These are phyloP conservation scores for Platycercus adscitus DNA, from an alignment of 2,113 vertebrate genomes.

Conservation along the genomic window DNA sequence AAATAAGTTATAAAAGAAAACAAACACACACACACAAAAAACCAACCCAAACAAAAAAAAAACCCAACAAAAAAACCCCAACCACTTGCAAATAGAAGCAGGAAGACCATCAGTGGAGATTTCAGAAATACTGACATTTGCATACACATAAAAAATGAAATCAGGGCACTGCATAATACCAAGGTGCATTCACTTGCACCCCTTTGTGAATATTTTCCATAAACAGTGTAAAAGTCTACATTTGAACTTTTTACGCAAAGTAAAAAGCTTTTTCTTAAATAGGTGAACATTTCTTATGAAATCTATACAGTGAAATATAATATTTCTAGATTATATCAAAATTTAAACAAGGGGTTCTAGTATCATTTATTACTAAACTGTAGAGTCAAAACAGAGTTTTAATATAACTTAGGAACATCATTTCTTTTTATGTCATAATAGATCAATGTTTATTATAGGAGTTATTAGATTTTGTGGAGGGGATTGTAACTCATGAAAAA, in stretches of 20 bases:
- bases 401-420: neutral
- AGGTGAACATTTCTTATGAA: neutral
- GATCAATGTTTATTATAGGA: neutral
- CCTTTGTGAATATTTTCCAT: neutral
- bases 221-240: neutral
- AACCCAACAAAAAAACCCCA: too few species aligned
- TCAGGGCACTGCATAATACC: rapidly evolving
- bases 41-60: too few species aligned
- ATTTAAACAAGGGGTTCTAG: neutral
- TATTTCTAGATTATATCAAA: neutral
- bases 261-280: neutral
- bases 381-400: neutral
- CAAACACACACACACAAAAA: neutral
- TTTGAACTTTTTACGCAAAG: neutral
- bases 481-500: neutral
- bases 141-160: neutral
- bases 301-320: neutral
- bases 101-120: neutral
- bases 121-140: neutral
- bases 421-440: neutral
- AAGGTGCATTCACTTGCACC: neutral
- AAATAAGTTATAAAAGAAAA: neutral
- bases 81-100: neutral
- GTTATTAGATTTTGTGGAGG: neutral
- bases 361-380: neutral